Evolutionary conservation across 2,888 invertebrate species (phyloP), one percentile per base, ranked within the genome.

Genomic region (Sisyra terminalis): DNA sequence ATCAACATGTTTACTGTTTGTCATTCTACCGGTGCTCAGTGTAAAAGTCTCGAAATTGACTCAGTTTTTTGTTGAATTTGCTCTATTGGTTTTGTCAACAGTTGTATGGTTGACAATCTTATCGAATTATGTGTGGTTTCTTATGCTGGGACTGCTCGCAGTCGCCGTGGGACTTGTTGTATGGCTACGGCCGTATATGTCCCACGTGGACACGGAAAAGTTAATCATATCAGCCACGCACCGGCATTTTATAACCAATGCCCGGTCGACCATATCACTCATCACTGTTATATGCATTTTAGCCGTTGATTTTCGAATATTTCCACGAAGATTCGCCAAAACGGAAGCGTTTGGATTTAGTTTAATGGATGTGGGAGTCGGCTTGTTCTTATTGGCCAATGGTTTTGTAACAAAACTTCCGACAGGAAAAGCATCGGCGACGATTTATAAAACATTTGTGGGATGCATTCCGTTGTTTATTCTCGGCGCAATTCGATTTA

Each of bases 331-430:
- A 50, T 83, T 87, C 59, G 84, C 85, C 0, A 98, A 98, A 64
- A 89, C 90, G 1, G 84, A 86, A 55, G 70, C 62, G 0, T 87
- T 71, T 64, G 94, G 96, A 0, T 84, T 75, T 52, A 80, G 88
- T 56, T 59, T 93, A 17, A 98, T 98, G 98, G 98, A 98, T 57
- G 73, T 84, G 8, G 97, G 97, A 8, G 94, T 96, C 3, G 94
- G 93, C 0, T 61, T 86, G 13, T 97, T 84, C 64, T 71, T 92
- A 6, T 66, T 84, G 29, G 70, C 82, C 15, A 88, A 88, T 65
- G 92, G 83, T 0, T 60, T 85, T 32, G 81, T 85, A 0, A 73
- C 82, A 13, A 56, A 55, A 7, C 49, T 52, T 38, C 55, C 48
- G 43, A 46, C 18, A 16, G 45, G 46, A 45, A 50, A 52, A 39